phyloP scores from a whole-genome alignment of 2,113 vertebrate species.

The Lontra canadensis region DNA sequence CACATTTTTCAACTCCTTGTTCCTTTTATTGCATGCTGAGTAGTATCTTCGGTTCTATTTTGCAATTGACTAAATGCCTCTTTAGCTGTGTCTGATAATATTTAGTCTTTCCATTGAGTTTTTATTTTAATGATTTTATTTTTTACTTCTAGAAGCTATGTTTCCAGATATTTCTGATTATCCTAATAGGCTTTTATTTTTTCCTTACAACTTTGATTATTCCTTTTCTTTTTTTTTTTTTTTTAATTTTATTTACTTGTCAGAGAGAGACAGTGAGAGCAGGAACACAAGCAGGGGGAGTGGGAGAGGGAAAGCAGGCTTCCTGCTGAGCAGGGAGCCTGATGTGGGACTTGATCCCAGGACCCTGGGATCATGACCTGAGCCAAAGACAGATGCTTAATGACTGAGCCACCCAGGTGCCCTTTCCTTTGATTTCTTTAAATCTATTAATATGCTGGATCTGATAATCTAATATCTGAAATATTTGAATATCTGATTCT shows the following conservation, averaged over 20 bases:
- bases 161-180: not conserved
- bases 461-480: not conserved
- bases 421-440: not conserved
- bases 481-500: not conserved
- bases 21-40: not conserved
- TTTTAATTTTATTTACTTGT: no score
- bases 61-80: not conserved
- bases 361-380: no score
- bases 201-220: not conserved
- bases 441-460: not conserved
- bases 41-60: not conserved
- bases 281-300: no score
- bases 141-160: not conserved
- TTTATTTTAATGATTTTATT: not conserved
- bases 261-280: no score
- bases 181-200: not conserved
- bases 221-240: not conserved
- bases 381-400: no score
- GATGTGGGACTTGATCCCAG: no score
- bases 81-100: not conserved
- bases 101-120: not conserved
- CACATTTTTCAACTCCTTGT: not conserved
- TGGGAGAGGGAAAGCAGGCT: no score
- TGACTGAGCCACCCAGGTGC: no score
- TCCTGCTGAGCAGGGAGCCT: no score